Conservation (phyloP, 1,140 invertebrate genomes). For the Eciton burchellii region DNA sequence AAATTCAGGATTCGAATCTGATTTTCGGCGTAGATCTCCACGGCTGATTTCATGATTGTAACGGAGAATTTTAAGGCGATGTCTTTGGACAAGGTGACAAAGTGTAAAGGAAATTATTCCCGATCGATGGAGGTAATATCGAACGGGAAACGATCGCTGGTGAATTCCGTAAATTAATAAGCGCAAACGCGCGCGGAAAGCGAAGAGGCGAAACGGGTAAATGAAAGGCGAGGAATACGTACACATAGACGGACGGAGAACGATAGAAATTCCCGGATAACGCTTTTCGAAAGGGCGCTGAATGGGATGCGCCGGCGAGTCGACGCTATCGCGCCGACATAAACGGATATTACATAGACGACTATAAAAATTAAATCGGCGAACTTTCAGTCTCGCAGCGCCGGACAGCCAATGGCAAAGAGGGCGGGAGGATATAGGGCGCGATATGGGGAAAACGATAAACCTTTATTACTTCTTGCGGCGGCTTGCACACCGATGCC, state of each 20-base stretch:
- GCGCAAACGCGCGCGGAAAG: not conserved
- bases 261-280: conserved; percentile 52
- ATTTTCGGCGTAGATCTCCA: too few relatives aligned
- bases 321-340: conserved; percentile 48
- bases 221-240: not conserved
- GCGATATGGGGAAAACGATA: conserved; percentile 64
- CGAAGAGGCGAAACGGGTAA: not conserved
- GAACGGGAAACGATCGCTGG: not conserved
- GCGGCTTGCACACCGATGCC: conserved; percentile 36
- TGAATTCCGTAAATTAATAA: conserved; percentile 27
- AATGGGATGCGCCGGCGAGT: conserved; percentile 63
- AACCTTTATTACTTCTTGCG: conserved; percentile 73
- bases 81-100: not conserved
- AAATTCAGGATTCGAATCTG: too few relatives aligned
- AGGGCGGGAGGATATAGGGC: conserved; percentile 46
- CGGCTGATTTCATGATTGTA: too few relatives aligned
- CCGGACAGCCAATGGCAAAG: conserved; percentile 50
- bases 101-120: not conserved
- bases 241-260: not conserved
- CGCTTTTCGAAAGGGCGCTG: conserved; percentile 63
- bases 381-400: conserved; percentile 65
- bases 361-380: conserved; percentile 75
- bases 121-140: not conserved
- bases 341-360: conserved; percentile 69
- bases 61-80: not conserved